Evolutionary conservation across 2,797 vertebrate species (phyloP).

Genomic region (Furcifer pardalis): DNA sequence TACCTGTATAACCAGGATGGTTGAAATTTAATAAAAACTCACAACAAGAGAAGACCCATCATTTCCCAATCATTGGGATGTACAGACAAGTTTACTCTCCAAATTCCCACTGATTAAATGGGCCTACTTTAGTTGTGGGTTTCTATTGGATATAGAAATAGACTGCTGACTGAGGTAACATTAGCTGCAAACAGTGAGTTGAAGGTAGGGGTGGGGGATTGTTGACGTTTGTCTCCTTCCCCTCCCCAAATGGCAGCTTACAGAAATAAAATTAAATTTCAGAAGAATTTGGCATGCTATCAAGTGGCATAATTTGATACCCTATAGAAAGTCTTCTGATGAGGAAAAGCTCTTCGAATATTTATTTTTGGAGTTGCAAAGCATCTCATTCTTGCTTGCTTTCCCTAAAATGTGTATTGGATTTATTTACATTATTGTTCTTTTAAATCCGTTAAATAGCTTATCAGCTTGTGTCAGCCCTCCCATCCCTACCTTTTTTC

Average conservation of each 20-base stretch:
- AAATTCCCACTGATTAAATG: too few species aligned
- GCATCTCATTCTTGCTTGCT: not conserved
- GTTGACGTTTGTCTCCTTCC: not conserved
- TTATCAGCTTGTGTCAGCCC: too few species aligned
- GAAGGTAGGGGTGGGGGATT: not conserved
- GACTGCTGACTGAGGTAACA: not conserved
- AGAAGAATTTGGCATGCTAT: not conserved
- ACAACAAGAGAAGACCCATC: too few species aligned
- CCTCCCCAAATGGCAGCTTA: not conserved
- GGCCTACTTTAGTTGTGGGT: too few species aligned
- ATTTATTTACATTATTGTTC: conserved; percentile 31
- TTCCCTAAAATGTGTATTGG: conserved; percentile 3
- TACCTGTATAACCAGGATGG: too few species aligned
- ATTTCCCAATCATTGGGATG: too few species aligned
- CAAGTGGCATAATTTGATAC: not conserved
- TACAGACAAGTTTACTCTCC: too few species aligned
- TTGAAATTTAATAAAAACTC: too few species aligned
- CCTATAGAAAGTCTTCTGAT: not conserved
- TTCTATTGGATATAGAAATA: not conserved
- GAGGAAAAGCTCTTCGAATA: not conserved
- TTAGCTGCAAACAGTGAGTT: too few species aligned
- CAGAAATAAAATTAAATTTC: not conserved
- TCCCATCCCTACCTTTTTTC: too few species aligned
- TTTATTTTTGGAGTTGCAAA: not conserved
- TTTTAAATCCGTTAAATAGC: too few species aligned